Base-by-base conservation (phyloP, 2,113 vertebrate species). In the Steatornis caripensis region DNA sequence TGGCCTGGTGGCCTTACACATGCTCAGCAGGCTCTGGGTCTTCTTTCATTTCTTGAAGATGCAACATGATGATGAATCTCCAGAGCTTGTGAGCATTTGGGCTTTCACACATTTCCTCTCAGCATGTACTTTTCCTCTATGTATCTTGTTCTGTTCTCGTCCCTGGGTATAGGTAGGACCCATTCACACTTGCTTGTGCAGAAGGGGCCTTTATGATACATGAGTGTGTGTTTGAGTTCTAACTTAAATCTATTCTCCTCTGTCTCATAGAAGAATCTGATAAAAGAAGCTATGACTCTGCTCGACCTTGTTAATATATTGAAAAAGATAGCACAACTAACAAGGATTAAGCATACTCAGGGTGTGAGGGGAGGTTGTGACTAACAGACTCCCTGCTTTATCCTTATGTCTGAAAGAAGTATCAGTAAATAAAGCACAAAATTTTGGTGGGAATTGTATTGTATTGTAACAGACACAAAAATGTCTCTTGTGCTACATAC, bases 21-120 rank as follows among this genome's bases (percentile, higher is more conserved):
- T 2, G 1, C 10, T 43, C 9, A 0, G 14, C 6, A 61, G 18
- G 8, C 15, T 27, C 49, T 22, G 21, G 0, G 9, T 19, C 14
- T 15, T 76, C 51, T 57, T 43, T 29, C 3, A 4, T 68, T 49
- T 75, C 53, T 64, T 90, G 39, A 77, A 64, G 15, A 7, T 12
- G 19, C 7, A n/a, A 53, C 18, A 60, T 30, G 34, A 32, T n/a
- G 15, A 30, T 8, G 81, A 58, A 7, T 18, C n/a, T 81, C 41
- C 7, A 13, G 29, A 64, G 4, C 9, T n/a, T 46, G 23, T 30
- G 36, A 48, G 6, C 5, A 11, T 60, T 27, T 53, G 26, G 30
- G 15, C 34, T 80, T 87, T 71, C 36, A 57, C 8, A 8, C 22
- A 6, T 84, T 84, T 84, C 13, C 24, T 71, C 34, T 86, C 71